Conservation (phyloP, 1,140 invertebrate genomes). For the Cotesia chilonis region DNA sequence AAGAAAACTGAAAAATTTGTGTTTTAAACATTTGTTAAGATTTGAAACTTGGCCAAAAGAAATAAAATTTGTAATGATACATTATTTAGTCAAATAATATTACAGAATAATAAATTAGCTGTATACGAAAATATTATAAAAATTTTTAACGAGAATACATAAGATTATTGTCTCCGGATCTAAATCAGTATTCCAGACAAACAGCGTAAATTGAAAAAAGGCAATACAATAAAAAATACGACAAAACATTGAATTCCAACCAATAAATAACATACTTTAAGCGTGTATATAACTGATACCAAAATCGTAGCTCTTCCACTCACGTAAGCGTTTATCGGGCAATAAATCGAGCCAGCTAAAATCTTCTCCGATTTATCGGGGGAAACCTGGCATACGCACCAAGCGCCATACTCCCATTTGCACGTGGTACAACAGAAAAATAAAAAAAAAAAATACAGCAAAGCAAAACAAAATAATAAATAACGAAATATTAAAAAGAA, state of each 20-base stretch:
- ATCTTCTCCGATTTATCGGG: constrained; percentile 22
- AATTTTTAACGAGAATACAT: not conserved
- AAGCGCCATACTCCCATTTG: not conserved
- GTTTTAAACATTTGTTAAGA: no score
- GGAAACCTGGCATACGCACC: not conserved
- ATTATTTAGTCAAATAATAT: no score
- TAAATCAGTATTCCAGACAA: constrained; percentile 27
- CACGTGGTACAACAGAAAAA: constrained; percentile 8
- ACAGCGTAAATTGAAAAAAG: constrained; percentile 12
- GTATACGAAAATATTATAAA: no score
- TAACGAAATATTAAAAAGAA: not conserved
- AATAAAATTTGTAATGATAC: no score
- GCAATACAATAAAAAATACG: not conserved
- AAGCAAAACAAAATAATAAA: not conserved
- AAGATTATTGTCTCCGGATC: constrained; percentile 8
- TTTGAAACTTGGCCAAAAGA: no score
- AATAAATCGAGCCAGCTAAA: constrained; percentile 21
- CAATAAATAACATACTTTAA: constrained; percentile 26
- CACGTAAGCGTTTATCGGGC: constrained; percentile 12
- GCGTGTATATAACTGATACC: constrained; percentile 25
- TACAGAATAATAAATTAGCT: no score
- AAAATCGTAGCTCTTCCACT: constrained; percentile 20
- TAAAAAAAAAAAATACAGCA: not conserved
- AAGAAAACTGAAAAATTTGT: no score
- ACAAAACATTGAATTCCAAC: not conserved